Conservation (phyloP, 2,888 invertebrate species). For the Isotomurus palustris region DNA sequence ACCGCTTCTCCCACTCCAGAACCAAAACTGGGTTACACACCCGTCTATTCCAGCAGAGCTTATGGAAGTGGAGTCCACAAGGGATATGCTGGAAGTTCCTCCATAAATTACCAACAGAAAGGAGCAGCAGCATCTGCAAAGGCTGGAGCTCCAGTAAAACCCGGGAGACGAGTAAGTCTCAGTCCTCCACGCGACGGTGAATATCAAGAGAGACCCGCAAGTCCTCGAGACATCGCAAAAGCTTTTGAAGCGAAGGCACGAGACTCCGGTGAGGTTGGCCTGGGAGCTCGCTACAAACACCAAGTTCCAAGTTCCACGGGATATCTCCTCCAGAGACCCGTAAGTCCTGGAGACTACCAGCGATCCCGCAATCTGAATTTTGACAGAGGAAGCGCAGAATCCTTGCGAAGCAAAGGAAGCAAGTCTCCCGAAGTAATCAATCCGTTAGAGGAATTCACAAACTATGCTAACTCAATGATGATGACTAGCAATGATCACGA, state of each 20-base stretch:
- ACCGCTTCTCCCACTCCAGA: background rate
- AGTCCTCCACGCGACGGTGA: slow-evolving; percentile 4
- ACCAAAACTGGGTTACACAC: slow-evolving; percentile 7
- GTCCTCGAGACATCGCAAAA: slow-evolving; percentile 37
- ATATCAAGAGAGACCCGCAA: slow-evolving; percentile 22
- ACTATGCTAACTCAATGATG: slow-evolving; percentile 12
- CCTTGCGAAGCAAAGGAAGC: no score
- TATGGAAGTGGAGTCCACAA: background rate
- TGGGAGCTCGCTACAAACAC: slow-evolving; percentile 21
- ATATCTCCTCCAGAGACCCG: background rate
- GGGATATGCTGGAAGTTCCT: no score
- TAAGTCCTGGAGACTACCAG: background rate
- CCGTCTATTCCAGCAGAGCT: slow-evolving; percentile 13
- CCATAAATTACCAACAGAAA: no score
- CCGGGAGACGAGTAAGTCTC: background rate
- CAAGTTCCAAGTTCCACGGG: slow-evolving; percentile 4
- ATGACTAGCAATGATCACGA: slow-evolving; percentile 14
- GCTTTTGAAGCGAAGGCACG: slow-evolving; percentile 30
- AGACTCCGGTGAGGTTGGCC: slow-evolving; percentile 3
- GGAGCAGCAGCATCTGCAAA: background rate
- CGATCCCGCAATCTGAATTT: no score
- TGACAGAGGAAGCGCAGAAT: no score
- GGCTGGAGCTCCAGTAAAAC: background rate
- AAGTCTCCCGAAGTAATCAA: slow-evolving; percentile 14
- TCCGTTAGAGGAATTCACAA: slow-evolving; percentile 35